Evolutionary conservation across 92 coral and sea anemone genomes (phyloP).

Genomic region (Porites evermanni): DNA sequence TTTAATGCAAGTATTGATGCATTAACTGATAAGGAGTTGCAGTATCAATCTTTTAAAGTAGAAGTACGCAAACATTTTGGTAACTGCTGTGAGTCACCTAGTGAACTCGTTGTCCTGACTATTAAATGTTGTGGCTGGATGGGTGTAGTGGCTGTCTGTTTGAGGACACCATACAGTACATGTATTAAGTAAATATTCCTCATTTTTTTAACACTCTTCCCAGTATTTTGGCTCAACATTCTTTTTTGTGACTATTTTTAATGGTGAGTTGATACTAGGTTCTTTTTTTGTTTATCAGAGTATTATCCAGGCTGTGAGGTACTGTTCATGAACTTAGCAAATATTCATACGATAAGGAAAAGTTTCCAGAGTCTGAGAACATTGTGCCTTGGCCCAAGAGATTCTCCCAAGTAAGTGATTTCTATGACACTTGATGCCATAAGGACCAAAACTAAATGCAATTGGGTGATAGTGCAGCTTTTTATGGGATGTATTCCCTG

Average conservation of each 20-base stretch:
- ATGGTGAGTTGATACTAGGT: background rate
- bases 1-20: too few species aligned
- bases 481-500: too few species aligned
- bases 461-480: too few species aligned
- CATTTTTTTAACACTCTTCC: too few species aligned
- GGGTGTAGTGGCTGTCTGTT: too few species aligned
- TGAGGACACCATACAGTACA: background rate
- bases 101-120: too few species aligned
- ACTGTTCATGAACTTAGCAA: slow-evolving; percentile 90
- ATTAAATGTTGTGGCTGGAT: too few species aligned
- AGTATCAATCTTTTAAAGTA: background rate
- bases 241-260: background rate
- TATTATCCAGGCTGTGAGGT: slow-evolving; percentile 98
- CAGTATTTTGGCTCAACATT: background rate
- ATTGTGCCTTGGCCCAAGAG: slow-evolving; percentile 89
- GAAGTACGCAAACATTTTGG: background rate
- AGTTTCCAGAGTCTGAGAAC: slow-evolving; percentile 89
- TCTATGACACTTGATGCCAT: too few species aligned
- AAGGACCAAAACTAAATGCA: too few species aligned
- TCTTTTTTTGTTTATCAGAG: slow-evolving; percentile 52
- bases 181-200: too few species aligned
- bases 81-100: too few species aligned
- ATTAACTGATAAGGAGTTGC: too few species aligned
- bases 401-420: slow-evolving; percentile 76
- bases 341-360: slow-evolving; percentile 90